Evolutionary conservation across 2,888 invertebrate species (phyloP), one percentile per base, ranked within the genome.

Genomic region (Sinhomidia bicolor): DNA sequence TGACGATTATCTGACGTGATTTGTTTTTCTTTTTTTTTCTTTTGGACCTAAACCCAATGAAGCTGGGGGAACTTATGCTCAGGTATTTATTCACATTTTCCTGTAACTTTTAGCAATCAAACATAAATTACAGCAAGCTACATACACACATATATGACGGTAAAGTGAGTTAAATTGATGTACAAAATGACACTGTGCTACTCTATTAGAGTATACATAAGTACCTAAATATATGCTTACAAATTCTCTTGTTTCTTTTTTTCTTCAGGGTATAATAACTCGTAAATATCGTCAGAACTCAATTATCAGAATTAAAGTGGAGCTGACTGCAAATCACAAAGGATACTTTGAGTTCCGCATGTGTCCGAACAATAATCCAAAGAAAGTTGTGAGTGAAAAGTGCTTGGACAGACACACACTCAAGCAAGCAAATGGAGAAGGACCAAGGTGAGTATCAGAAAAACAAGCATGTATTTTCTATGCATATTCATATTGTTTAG

Each of bases 21-120:
- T 80, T 62, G 1, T 74, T 60, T 29, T 20, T 6, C 44, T 88
- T 36, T 91, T 94, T 90, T 90, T 71, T 0, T 83, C 26, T 29
- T 54, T 76, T 47, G 79, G 71, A 10, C 86, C 54, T 17, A 68
- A 86, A 41, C 93, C 26, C 0, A 97, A 98, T 93, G 98, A 98
- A 93, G 95, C 95, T 57, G 98, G 98, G 0, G 98, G 98, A 7
- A 95, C 96, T 88, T 98, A 96, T 94, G 97, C 96, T 5, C 96
- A 96, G 93, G 89, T 89, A 57, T 9, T n/a, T n/a, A n/a, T n/a
- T n/a, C n/a, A 7, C 20, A 23, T 57, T 57, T 23, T 41, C 17
- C 74, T 74, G 71, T 10, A 44, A 44, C 20, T n/a, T 9, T 17
- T 4, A 71, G 14, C n/a, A 23, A 74, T 71, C 17, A 41, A 12